Percentiles rank a stretch among this genome's conserved stretches.
Conservation (phyloP, 2,797 vertebrate species). For the Cossypha dichroa region DNA sequence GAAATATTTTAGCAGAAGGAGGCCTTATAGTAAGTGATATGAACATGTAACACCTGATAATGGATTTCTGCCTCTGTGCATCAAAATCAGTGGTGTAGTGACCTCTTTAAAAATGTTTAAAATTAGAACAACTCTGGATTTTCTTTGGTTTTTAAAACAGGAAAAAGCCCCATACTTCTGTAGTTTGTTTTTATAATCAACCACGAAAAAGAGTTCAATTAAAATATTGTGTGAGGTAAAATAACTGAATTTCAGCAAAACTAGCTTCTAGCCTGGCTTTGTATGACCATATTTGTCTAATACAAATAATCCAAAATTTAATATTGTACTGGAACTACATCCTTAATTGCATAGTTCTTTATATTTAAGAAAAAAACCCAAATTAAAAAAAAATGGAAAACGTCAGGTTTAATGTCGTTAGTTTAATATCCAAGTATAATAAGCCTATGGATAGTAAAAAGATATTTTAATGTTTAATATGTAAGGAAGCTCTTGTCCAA, state of each 20-base stretch:
- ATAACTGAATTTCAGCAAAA: neutral
- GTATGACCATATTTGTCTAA: neutral
- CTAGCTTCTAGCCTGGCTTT: neutral
- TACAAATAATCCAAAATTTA: neutral
- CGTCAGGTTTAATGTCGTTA: neutral
- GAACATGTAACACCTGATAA: neutral
- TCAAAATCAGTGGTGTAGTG: neutral
- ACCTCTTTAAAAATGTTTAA: neutral
- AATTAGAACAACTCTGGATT: neutral
- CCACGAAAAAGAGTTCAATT: neutral
- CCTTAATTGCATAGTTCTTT: neutral
- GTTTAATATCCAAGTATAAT: neutral
- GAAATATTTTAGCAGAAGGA: neutral
- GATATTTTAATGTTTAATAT: neutral
- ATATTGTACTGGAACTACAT: neutral
- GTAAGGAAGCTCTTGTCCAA: neutral
- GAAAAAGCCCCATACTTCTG: accelerated
- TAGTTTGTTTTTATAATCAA: neutral
- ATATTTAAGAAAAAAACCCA: neutral
- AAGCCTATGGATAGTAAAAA: neutral
- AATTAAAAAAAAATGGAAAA: neutral
- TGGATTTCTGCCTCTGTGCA: neutral
- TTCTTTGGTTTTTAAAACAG: neutral
- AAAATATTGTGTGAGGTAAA: neutral
- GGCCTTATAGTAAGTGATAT: neutral